phyloP scores from a whole-genome alignment of 2,797 vertebrate species.

The Protosalanx chinensis region DNA sequence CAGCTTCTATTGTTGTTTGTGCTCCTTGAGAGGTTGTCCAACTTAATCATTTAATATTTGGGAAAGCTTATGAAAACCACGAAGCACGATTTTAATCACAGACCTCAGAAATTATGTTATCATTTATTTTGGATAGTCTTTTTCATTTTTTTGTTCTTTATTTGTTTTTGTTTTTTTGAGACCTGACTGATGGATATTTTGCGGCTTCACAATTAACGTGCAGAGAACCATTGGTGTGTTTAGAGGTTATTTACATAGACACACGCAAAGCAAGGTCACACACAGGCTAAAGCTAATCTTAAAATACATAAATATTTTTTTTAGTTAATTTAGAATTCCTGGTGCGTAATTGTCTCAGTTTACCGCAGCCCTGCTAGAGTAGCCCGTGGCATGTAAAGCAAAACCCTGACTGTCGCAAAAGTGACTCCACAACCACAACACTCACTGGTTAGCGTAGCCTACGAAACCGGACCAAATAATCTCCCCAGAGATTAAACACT shows the following conservation, averaged over 20 bases:
- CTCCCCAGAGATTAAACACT: conserved; percentile 57
- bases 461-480: conserved; percentile 50
- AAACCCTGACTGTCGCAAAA: conserved; percentile 43
- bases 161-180: neutral
- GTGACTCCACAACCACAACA: conserved; percentile 37
- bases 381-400: conserved; percentile 45
- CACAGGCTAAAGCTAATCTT: neutral
- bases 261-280: conserved; percentile 12
- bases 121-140: conserved; percentile 6
- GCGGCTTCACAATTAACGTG: no score
- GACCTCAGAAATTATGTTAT: neutral
- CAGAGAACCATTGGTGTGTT: neutral
- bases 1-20: neutral
- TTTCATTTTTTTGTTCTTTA: neutral
- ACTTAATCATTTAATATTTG: conserved; percentile 3
- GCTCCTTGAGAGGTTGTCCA: neutral
- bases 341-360: conserved; percentile 12
- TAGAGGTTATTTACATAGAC: conserved; percentile 8
- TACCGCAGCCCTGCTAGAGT: conserved; percentile 34
- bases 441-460: conserved; percentile 23
- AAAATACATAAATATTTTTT: conserved; percentile 1
- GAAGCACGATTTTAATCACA: neutral
- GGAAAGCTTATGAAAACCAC: conserved; percentile 1
- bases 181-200: neutral
- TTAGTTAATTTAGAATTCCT: neutral